Evolutionary conservation across 2,113 vertebrate genomes (phyloP).

Genomic region (Catagonus wagneri): DNA sequence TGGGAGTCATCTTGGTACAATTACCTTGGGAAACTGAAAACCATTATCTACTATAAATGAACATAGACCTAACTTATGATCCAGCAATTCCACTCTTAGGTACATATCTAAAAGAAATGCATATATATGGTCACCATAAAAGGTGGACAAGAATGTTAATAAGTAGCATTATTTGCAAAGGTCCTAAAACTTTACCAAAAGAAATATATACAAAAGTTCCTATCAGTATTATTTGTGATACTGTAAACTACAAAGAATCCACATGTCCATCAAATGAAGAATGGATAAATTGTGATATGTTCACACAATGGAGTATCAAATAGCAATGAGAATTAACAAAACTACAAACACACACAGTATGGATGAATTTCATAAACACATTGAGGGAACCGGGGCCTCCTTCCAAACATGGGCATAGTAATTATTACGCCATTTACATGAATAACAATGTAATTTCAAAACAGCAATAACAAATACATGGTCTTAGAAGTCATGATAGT

Average conservation of each 20-base stretch:
- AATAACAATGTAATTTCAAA: neutral
- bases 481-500: neutral
- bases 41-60: neutral
- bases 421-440: neutral
- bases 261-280: neutral
- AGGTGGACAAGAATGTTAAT: neutral
- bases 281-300: neutral
- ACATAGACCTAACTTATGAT: neutral
- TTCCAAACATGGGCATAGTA: neutral
- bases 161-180: neutral
- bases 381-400: neutral
- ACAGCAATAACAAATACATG: neutral
- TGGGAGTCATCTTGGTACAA: neutral
- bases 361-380: neutral
- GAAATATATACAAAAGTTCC: neutral
- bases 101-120: neutral
- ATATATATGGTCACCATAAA: neutral
- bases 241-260: neutral
- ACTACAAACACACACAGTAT: neutral
- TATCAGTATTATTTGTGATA: neutral
- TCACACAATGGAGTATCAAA: neutral
- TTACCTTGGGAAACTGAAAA: neutral
- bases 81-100: neutral
- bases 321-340: neutral
- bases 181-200: neutral